Conservation (phyloP, 2,113 vertebrate genomes). For the Tachysurus vachellii region DNA sequence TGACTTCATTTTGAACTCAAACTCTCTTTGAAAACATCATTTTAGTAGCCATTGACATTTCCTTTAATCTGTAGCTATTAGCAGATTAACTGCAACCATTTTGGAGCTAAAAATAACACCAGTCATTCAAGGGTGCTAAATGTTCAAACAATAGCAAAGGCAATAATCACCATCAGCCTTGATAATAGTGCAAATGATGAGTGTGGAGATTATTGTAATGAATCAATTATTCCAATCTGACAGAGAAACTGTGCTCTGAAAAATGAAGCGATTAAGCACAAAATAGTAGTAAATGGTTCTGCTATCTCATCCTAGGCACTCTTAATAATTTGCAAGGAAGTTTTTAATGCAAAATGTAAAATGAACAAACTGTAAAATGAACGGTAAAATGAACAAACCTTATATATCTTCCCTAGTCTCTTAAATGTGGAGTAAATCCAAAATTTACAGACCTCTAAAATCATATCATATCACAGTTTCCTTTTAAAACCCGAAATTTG, state of each 20-base stretch:
- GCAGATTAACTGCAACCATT: neutral
- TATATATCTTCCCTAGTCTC: neutral
- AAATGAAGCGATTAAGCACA: neutral
- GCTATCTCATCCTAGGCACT: neutral
- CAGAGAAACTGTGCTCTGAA: neutral
- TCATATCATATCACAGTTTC: neutral
- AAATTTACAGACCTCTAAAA: neutral
- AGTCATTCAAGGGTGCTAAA: neutral
- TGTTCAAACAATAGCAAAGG: neutral
- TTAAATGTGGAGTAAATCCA: neutral
- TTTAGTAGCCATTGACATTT: neutral
- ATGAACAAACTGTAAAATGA: too few relatives aligned
- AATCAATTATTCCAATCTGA: slow-evolving; percentile 1
- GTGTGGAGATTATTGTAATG: neutral
- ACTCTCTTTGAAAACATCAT: neutral
- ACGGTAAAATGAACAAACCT: too few relatives aligned
- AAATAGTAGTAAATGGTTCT: neutral
- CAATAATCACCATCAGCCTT: neutral
- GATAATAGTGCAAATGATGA: neutral
- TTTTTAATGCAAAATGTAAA: neutral
- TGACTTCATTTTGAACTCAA: neutral
- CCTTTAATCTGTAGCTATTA: slow-evolving; percentile 1
- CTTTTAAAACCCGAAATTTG: neutral
- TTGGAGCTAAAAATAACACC: slow-evolving; percentile 12
- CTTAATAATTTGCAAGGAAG: neutral